Base-by-base conservation (phyloP, 2,888 invertebrate genomes). In the Lasioglossum vierecki region DNA sequence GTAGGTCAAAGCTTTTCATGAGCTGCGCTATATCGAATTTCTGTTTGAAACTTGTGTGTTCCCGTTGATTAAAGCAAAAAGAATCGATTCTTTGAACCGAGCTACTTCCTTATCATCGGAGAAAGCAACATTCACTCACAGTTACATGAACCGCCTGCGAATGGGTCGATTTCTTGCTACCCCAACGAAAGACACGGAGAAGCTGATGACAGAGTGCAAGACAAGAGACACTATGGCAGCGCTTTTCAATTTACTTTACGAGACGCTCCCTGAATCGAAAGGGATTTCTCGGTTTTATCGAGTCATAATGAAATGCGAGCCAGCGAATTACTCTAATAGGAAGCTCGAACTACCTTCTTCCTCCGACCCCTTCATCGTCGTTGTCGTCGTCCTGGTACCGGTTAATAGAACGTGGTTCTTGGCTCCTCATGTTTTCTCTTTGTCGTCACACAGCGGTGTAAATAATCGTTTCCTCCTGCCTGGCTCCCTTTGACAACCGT, bases 251-350 rank as follows among this genome's bases (percentile, higher is more conserved):
- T 91, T 88, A 88, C 84, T 88, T 89, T 88, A 87, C 83, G 77
- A 68, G 74, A 73, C 86, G 74, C 79, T 80, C 70, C 74, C 30
- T 26, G 79, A 49, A 79, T 66, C 80, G 68, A 89, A 86, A 88
- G 82, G 81, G 82, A 88, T 87, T 89, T 88, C 86, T 86, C 89
- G 88, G 87, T 90, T 88, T 91, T 86, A 85, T 87, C 87, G 86
- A 75, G 76, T 83, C 79, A 71, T 85, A 89, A 91, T 90, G 91
- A 90, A 92, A 92, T 86, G 90, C 89, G 86, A 89, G 83, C 84
- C 82, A 72, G 75, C 85, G 81, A 89, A 91, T 91, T 91, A 90
- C 88, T 89, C 83, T 89, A 87, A 91, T 83, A 83, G 83, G 79
- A 88, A 76, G 76, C 74, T 63, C 26, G 35, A 72, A 57, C 60